A percentile compares a stretch with the other conserved stretches of the same genome.
phyloP scores from a whole-genome alignment of 2,797 vertebrate species.

The Megaceryle alcyon region DNA sequence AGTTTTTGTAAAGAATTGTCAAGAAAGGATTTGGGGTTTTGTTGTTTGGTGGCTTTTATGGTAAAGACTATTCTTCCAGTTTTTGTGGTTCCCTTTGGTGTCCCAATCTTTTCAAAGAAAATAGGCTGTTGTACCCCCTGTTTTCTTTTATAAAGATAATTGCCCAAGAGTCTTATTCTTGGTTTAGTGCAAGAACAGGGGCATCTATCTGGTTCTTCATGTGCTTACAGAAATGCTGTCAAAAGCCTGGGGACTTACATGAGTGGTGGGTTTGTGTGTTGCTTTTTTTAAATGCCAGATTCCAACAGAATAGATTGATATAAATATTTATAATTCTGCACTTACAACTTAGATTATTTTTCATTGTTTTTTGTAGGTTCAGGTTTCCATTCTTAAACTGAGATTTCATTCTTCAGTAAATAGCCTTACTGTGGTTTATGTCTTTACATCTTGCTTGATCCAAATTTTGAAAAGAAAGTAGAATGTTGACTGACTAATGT shows the following conservation, averaged over 20 bases:
- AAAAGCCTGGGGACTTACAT: not conserved
- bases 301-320: not conserved
- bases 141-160: not conserved
- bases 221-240: not conserved
- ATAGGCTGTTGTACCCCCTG: not conserved
- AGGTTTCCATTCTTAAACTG: not conserved
- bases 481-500: not conserved
- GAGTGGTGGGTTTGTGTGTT: not conserved
- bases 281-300: not conserved
- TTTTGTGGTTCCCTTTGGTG: not conserved
- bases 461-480: slow-evolving; percentile 1
- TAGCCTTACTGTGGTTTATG: not conserved
- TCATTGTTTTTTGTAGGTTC: not conserved
- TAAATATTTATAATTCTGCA: not conserved
- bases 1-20: not conserved
- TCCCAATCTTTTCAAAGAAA: not conserved
- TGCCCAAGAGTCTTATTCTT: not conserved
- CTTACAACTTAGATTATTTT: not conserved
- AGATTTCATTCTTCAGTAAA: not conserved
- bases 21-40: not conserved
- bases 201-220: rapidly evolving
- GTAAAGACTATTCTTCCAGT: not conserved
- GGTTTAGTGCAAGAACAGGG: not conserved
- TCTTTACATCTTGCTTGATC: not conserved
- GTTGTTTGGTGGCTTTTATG: not conserved